phyloP scores from a whole-genome alignment of 2,113 vertebrate species.

The Camelus dromedarius region DNA sequence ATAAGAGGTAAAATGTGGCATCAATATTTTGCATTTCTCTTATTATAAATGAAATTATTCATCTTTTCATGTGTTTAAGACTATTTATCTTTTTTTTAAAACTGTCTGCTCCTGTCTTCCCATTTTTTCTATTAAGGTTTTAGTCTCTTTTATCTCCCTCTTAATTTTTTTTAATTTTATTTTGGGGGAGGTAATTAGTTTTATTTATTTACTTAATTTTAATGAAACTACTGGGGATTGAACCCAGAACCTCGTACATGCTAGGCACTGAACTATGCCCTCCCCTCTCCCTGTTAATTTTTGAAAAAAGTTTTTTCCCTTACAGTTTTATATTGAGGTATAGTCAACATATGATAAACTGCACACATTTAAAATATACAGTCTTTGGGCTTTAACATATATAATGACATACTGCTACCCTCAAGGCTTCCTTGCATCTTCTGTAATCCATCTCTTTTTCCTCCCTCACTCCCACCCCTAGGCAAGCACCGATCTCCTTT shows the following conservation, averaged over 20 bases:
- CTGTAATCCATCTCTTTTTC: background rate
- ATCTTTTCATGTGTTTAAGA: background rate
- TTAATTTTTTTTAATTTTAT: background rate
- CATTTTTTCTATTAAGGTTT: background rate
- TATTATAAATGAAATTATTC: background rate
- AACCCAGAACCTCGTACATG: too few species aligned
- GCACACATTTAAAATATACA: background rate
- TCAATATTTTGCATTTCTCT: conserved; percentile 3
- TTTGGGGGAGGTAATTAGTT: too few species aligned
- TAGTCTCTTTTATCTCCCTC: background rate
- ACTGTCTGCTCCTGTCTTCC: background rate
- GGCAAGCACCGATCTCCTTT: background rate
- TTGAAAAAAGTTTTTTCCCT: background rate
- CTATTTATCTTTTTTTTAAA: background rate
- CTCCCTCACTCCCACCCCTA: background rate
- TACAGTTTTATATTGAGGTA: background rate
- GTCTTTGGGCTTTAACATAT: background rate
- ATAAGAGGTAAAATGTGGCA: background rate
- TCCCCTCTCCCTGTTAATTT: background rate
- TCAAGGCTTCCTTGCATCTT: background rate
- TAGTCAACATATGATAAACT: background rate
- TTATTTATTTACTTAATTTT: too few species aligned
- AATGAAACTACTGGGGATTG: too few species aligned
- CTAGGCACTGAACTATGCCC: too few species aligned
- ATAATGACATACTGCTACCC: background rate